These are phyloP conservation scores for Eulithis testata DNA, from an alignment of 2,888 invertebrate species.

Conservation along the genomic window DNA sequence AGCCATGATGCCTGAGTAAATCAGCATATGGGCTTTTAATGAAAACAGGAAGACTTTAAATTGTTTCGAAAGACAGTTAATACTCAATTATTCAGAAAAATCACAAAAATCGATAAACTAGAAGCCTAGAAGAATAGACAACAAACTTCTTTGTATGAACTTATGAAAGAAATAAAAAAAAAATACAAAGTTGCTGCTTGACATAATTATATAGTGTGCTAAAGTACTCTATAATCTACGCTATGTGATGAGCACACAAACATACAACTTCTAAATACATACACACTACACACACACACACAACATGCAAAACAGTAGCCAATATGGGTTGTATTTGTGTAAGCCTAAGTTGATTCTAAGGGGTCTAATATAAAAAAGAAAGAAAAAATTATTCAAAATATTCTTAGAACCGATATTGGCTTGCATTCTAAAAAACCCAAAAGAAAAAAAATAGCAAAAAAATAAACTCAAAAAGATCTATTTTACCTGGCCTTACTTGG, in stretches of 20 bases:
- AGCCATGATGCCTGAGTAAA: no score
- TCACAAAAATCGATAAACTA: no score
- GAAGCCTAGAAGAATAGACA: no score
- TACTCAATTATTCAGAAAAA: no score
- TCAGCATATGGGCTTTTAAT: no score
- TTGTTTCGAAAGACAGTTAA: no score
- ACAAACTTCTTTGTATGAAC: no score
- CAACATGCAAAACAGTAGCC: conserved; percentile 28
- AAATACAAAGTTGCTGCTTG: background rate
- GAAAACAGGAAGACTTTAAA: no score
- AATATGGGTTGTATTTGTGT: conserved; percentile 7
- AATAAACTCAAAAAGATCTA: background rate
- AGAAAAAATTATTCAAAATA: no score
- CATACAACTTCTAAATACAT: conserved; percentile 43
- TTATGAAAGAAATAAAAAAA: no score
- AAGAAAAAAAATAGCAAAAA: conserved; percentile 7
- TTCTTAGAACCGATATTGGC: background rate
- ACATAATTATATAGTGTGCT: background rate
- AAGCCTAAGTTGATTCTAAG: no score
- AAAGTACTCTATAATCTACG: background rate
- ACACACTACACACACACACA: conserved; percentile 38
- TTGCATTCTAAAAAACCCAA: background rate
- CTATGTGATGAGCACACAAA: conserved; percentile 33
- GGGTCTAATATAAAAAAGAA: no score
- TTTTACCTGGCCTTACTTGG: background rate